Percentiles rank a stretch among this genome's conserved stretches.
Evolutionary conservation across 2,113 vertebrate species (phyloP).

Genomic region (Perca flavescens): DNA sequence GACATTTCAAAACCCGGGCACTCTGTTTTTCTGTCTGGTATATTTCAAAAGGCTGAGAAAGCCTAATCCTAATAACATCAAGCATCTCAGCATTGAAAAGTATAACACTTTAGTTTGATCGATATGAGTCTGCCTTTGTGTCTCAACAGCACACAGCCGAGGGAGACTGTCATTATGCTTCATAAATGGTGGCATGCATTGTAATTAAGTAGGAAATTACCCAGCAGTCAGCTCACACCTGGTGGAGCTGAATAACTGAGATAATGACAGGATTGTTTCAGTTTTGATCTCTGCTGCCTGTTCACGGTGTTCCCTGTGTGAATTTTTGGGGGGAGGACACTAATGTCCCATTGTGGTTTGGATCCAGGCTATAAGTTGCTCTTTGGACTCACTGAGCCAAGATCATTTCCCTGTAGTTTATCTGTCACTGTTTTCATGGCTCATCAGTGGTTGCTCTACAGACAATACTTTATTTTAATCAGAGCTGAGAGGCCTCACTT

Average conservation of each 20-base stretch:
- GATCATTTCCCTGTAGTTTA: constrained; percentile 36
- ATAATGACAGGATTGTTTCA: constrained; percentile 58
- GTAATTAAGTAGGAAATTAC: constrained; percentile 74
- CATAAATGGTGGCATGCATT: constrained; percentile 48
- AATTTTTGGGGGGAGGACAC: constrained; percentile 14
- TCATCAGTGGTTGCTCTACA: constrained; percentile 14
- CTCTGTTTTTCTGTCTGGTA: constrained; percentile 30
- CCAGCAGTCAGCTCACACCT: constrained; percentile 72
- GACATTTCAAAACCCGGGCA: constrained; percentile 75
- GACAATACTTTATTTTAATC: constrained; percentile 33
- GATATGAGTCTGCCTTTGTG: constrained; percentile 49
- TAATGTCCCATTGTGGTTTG: neutral
- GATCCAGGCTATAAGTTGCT: constrained; percentile 5
- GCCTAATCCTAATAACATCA: constrained; percentile 21
- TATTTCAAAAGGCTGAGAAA: constrained; percentile 24
- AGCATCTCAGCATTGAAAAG: neutral
- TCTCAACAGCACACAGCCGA: constrained; percentile 26
- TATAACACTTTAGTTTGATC: constrained; percentile 28
- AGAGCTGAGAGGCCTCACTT: constrained; percentile 18
- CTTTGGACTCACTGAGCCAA: constrained; percentile 36
- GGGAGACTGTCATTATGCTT: constrained; percentile 52
- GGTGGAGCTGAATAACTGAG: constrained; percentile 52
- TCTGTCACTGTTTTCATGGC: constrained; percentile 11
- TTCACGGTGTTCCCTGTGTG: constrained; percentile 25
- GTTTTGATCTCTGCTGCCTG: constrained; percentile 55